Conservation (phyloP, 1,140 invertebrate species). For the Hesperophylax magnus region DNA sequence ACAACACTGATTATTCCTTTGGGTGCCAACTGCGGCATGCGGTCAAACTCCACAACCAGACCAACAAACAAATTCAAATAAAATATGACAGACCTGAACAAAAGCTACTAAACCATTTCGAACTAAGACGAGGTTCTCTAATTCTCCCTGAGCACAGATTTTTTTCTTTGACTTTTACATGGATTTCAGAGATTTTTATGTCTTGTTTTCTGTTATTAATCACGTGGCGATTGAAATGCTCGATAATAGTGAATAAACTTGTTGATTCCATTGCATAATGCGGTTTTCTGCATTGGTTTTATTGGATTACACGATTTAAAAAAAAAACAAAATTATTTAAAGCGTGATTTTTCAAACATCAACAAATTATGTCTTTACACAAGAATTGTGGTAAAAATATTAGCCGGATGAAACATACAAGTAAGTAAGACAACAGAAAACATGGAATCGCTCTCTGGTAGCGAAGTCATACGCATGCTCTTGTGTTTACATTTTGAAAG, state of each 20-base stretch:
- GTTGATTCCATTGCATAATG: conserved; percentile 14
- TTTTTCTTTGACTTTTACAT: neutral
- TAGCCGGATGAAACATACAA: neutral
- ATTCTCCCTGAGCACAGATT: neutral
- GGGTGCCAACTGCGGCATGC: conserved; percentile 26
- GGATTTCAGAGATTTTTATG: neutral
- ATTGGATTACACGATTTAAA: neutral
- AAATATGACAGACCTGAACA: neutral
- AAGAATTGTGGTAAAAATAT: neutral
- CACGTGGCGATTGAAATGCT: conserved; percentile 5
- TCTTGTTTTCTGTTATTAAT: conserved; percentile 2
- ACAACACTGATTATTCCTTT: neutral
- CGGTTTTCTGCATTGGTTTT: neutral
- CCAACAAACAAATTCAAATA: neutral
- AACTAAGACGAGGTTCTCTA: neutral
- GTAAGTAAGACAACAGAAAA: neutral
- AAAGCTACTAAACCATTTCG: no score
- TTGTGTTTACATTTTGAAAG: neutral
- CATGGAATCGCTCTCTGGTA: neutral
- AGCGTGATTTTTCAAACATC: neutral
- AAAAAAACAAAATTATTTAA: neutral
- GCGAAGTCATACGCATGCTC: no score
- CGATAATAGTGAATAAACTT: neutral
- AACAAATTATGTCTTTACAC: neutral
- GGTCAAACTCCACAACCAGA: neutral